A percentile compares a stretch with the other conserved stretches of the same genome.
These are phyloP conservation scores for Reinhardtius hippoglossoides DNA, from an alignment of 2,113 vertebrate species.

Conservation along the genomic window DNA sequence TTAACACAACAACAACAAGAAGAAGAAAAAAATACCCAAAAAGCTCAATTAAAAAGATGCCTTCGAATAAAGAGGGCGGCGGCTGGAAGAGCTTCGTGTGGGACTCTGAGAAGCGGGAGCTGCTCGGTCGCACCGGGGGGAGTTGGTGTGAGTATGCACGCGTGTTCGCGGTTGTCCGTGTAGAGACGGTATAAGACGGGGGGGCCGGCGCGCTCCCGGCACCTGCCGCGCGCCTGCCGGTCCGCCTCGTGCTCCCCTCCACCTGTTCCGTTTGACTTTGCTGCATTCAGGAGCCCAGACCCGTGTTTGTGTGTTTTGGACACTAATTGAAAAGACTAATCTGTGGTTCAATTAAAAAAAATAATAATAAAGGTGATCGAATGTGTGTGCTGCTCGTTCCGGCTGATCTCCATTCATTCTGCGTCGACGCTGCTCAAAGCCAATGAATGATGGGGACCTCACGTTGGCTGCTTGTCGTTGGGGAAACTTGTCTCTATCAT, in stretches of 20 bases:
- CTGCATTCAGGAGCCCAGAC: conserved; percentile 26
- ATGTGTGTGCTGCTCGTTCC: neutral
- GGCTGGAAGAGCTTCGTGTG: conserved; percentile 92
- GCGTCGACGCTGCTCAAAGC: neutral
- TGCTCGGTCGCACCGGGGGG: conserved; percentile 88
- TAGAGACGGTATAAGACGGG: neutral
- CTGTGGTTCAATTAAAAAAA: neutral
- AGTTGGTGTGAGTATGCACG: conserved; percentile 90
- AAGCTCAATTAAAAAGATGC: conserved; percentile 28
- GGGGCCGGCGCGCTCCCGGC: neutral
- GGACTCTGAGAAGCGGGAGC: conserved; percentile 90
- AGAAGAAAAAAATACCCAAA: no score
- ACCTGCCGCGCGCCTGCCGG: neutral
- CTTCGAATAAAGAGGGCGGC: conserved; percentile 87
- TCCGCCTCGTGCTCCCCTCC: conserved; percentile 43
- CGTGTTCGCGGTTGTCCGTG: neutral
- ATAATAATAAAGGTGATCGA: neutral
- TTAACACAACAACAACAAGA: no score
- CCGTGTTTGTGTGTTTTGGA: no score
- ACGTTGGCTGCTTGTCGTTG: neutral
- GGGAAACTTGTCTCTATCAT: neutral
- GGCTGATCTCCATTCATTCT: neutral
- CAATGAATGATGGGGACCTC: neutral
- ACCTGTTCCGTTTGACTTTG: conserved; percentile 81
- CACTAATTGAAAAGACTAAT: no score